Conservation (phyloP, 2,797 vertebrate genomes). For the Argentina silus region DNA sequence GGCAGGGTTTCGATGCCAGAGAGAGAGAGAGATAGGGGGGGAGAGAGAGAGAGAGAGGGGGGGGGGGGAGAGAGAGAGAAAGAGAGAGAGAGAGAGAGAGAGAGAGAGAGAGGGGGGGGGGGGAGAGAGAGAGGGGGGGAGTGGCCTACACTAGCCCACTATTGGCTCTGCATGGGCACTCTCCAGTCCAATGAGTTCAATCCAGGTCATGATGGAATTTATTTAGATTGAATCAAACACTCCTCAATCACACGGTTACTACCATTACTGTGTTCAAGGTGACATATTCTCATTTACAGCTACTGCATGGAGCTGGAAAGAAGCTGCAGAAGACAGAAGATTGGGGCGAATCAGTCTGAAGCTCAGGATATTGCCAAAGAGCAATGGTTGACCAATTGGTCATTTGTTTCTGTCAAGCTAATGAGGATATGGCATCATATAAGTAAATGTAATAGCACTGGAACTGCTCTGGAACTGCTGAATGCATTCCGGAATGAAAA, state of each 20-base stretch:
- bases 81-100: not conserved
- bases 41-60: not conserved
- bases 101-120: not conserved
- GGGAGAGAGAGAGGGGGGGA: not conserved
- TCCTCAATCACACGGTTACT: no score
- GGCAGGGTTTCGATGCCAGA: not conserved
- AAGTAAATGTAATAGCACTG: no score
- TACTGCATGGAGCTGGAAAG: no score
- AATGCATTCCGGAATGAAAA: conserved; percentile 29
- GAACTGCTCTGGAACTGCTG: conserved; percentile 9
- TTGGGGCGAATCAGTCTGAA: no score
- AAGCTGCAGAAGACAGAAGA: no score
- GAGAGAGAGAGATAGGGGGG: not conserved
- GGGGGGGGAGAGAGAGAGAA: no score
- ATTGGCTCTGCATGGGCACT: conserved; percentile 1
- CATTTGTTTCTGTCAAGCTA: no score
- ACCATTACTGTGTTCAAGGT: no score
- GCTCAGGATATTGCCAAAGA: no score
- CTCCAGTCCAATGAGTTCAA: conserved; percentile 13
- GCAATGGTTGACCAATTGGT: no score
- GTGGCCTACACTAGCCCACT: not conserved
- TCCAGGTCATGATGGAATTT: conserved; percentile 27
- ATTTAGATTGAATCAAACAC: not conserved
- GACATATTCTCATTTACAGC: no score
- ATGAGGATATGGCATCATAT: no score